A percentile compares a stretch with the other conserved stretches of the same genome.
Evolutionary conservation across 2,888 invertebrate species (phyloP).

Genomic region (Pandemis corylana): DNA sequence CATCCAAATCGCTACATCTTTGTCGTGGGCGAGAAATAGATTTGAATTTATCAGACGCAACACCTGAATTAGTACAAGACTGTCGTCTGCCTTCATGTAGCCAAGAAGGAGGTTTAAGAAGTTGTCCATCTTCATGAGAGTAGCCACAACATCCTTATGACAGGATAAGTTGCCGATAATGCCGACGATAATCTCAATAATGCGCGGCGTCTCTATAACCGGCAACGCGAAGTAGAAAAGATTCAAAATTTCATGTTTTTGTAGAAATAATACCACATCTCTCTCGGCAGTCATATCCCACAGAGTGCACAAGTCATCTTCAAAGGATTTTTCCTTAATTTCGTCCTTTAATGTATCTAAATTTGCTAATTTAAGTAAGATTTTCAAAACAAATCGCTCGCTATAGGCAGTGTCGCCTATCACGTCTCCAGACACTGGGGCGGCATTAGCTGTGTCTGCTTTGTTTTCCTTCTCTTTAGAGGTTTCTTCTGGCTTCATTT

Average conservation of each 20-base stretch:
- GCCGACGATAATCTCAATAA: constrained; percentile 92
- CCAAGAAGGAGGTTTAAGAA: constrained; percentile 84
- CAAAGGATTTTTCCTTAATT: constrained; percentile 86
- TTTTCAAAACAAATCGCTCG: constrained; percentile 89
- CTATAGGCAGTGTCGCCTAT: constrained; percentile 93
- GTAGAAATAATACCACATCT: constrained; percentile 89
- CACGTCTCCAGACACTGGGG: constrained; percentile 88
- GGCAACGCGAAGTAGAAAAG: constrained; percentile 86
- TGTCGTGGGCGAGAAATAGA: constrained; percentile 69
- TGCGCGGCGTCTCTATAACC: constrained; percentile 85
- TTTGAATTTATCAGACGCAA: constrained; percentile 88
- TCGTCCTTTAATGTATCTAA: constrained; percentile 79
- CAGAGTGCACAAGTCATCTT: constrained; percentile 90
- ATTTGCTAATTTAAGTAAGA: constrained; percentile 86
- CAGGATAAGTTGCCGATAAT: constrained; percentile 94
- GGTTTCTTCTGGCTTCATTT: constrained; percentile 62
- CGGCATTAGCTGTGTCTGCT: constrained; percentile 44
- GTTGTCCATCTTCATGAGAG: constrained; percentile 83
- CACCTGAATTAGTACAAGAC: constrained; percentile 89
- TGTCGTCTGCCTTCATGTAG: constrained; percentile 87
- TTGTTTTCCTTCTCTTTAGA: constrained; percentile 46
- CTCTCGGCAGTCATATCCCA: constrained; percentile 95
- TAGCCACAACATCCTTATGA: constrained; percentile 84
- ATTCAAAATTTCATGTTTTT: constrained; percentile 88
- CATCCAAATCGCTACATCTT: constrained; percentile 78